Evolutionary conservation across 2,113 vertebrate species (phyloP).

Genomic region (Beaufortia kweichowensis): DNA sequence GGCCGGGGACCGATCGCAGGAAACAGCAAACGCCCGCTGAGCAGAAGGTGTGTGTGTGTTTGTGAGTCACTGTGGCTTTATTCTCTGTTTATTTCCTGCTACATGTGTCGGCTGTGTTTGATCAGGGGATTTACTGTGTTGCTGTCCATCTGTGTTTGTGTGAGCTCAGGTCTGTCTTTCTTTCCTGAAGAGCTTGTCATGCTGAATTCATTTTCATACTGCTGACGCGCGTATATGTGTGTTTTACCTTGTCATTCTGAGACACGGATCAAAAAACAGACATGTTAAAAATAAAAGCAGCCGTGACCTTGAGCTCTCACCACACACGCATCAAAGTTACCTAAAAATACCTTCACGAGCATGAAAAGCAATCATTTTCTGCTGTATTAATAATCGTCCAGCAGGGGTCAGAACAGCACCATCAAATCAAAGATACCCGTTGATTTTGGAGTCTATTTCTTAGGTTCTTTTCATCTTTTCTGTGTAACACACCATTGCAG

Average conservation of each 20-base stretch:
- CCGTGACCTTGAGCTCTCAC: slow-evolving; percentile 87
- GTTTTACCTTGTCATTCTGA: slow-evolving; percentile 96
- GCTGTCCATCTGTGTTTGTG: slow-evolving; percentile 37
- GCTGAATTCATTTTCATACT: slow-evolving; percentile 90
- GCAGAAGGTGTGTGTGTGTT: slow-evolving; percentile 42
- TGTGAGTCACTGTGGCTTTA: slow-evolving; percentile 15
- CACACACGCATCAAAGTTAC: slow-evolving; percentile 22
- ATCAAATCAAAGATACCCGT: slow-evolving; percentile 62
- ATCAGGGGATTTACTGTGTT: slow-evolving; percentile 34
- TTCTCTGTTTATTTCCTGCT: slow-evolving; percentile 32
- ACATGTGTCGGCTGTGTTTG: slow-evolving; percentile 41
- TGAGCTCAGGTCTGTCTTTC: slow-evolving; percentile 83
- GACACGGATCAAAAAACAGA: slow-evolving; percentile 88
- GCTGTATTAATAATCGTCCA: slow-evolving; percentile 70
- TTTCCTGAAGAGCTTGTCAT: slow-evolving; percentile 98
- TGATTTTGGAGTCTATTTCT: no score
- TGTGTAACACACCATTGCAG: no score
- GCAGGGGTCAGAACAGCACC: slow-evolving; percentile 89
- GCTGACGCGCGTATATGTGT: slow-evolving; percentile 74
- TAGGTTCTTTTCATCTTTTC: no score
- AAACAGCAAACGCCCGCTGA: slow-evolving; percentile 42
- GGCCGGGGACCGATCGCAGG: slow-evolving; percentile 37
- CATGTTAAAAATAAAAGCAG: slow-evolving; percentile 91
- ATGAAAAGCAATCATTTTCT: slow-evolving; percentile 7
- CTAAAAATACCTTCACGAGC: background rate